These are phyloP conservation scores for Oncopodura yosiiana DNA, from an alignment of 1,140 invertebrate genomes.

Conservation along the genomic window DNA sequence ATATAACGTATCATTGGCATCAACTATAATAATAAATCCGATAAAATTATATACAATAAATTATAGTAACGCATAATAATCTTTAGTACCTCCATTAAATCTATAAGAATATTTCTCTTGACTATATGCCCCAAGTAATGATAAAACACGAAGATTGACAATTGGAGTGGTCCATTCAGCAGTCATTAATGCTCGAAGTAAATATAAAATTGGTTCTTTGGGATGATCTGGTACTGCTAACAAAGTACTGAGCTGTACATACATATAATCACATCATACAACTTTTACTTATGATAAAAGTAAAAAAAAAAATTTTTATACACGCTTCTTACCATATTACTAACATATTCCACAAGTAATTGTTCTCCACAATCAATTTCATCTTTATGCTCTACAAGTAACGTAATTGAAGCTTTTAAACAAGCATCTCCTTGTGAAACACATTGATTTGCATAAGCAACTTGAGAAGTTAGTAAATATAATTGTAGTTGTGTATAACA, in stretches of 20 bases:
- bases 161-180: conserved; percentile 55
- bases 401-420: conserved; percentile 72
- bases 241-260: conserved; percentile 33
- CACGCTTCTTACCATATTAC: conserved; percentile 58
- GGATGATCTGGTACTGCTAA: conserved; percentile 59
- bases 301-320: conserved; percentile 41
- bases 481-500: conserved; percentile 65
- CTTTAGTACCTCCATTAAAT: conserved; percentile 58
- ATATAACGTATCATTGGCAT: conserved; percentile 89
- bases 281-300: conserved; percentile 33
- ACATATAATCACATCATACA: not conserved
- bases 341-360: conserved; percentile 61
- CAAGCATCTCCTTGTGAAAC: conserved; percentile 89
- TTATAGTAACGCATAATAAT: not conserved
- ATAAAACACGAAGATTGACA: conserved; percentile 60
- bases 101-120: conserved; percentile 74
- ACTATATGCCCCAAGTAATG: conserved; percentile 59
- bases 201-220: conserved; percentile 67
- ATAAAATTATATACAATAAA: not conserved
- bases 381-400: conserved; percentile 54
- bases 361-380: conserved; percentile 46
- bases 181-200: conserved; percentile 63
- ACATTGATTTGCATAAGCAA: conserved; percentile 80
- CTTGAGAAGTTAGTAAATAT: conserved; percentile 76
- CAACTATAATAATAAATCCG: conserved; percentile 52